Evolutionary conservation across 2,113 vertebrate genomes (phyloP).

Genomic region (Rynchops niger): DNA sequence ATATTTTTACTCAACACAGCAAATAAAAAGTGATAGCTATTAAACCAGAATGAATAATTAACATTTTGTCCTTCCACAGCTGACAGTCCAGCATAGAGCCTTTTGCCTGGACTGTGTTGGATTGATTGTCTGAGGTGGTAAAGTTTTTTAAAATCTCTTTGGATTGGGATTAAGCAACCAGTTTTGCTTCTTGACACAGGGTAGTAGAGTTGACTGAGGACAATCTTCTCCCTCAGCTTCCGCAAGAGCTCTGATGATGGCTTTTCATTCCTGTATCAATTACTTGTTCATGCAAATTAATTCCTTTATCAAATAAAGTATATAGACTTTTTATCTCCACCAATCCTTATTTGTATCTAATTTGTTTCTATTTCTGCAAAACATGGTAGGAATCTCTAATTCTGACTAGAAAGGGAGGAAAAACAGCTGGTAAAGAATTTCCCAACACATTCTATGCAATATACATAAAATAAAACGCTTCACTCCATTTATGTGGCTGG

Average conservation of each 20-base stretch:
- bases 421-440: neutral
- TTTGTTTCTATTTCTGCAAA: neutral
- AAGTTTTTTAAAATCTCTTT: neutral
- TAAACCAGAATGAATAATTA: neutral
- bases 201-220: neutral
- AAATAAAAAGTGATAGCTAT: neutral
- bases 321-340: neutral
- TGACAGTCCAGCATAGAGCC: neutral
- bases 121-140: neutral
- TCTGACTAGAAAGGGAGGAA: neutral
- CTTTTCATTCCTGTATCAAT: neutral
- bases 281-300: neutral
- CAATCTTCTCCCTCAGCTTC: neutral
- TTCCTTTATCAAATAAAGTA: neutral
- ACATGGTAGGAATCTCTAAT: neutral
- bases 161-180: neutral
- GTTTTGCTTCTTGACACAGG: neutral
- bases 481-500: neutral
- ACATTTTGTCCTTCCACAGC: neutral
- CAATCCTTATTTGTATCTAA: neutral
- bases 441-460: neutral
- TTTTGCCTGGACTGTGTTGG: neutral
- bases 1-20: neutral
- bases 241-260: neutral
- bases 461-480: neutral